Evolutionary conservation across 2,797 vertebrate genomes (phyloP), one percentile per base, ranked within the genome.

Genomic region (Dipus sagitta): DNA sequence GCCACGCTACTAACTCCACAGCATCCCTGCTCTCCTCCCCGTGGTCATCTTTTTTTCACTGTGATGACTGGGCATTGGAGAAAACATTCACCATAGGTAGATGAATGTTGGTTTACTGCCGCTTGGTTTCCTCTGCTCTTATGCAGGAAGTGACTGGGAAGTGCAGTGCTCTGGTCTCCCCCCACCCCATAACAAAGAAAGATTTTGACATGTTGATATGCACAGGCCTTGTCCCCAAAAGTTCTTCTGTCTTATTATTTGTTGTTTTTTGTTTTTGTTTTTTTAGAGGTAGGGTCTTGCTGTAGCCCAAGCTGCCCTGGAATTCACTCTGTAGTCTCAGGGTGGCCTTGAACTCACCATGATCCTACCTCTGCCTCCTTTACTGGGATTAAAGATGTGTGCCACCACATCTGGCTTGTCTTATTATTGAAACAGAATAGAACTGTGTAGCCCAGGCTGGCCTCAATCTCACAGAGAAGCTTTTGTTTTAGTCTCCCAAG

Each of bases 51-150:
- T 42, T 65, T 52, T 75, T 1, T 70, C 13, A 62, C 64, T 90
- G 62, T 76, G 71, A 64, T 68, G 34, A 5, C 65, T 96, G 14
- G 42, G 28, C n/a, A 60, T 65, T 2, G 12, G 42, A 30, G 78
- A 47, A 85, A 70, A 62, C 42, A 86, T 58, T 71, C 62, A 34
- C 7, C 88, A 54, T 84, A 84, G 71, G 47, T 75, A 85, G 64
- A 32, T 85, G 62, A 34, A 23, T 30, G 14, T 94, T 86, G 17
- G 52, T 90, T 89, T 80, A 74, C 92, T 91, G 14, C 32, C 20
- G 24, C 58, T 89, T 90, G 24, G 28, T 58, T 91, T 77, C 75
- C 21, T 65, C 23, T 34, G 23, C 58, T 42, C 52, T 64, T 26
- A 20, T 92, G 30, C 26, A 58, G 13, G 14, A 58, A 13, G n/a